Base-by-base conservation (phyloP, 1,140 invertebrate genomes). In the Myzus persicae region DNA sequence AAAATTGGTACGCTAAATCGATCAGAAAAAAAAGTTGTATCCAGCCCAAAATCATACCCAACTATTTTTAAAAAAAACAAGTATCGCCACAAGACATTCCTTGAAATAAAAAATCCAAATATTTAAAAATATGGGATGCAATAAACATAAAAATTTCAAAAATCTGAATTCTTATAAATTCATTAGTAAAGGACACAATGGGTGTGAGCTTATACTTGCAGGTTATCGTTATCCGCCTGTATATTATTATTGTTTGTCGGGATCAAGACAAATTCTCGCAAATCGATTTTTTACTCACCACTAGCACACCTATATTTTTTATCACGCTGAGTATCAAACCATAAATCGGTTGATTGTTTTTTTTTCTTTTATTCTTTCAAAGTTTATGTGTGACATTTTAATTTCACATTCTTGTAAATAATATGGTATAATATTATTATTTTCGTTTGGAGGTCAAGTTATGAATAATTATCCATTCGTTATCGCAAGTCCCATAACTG, bases 381-480 rank as follows among this genome's bases (percentile, higher is more conserved):
- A 67, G 31, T 76, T 76, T 18, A 76, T 76, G 59, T 76, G 59
- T 76, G 59, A 36, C 59, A 76, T 76, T 76, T 76, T 76, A 67
- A 76, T 76, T 76, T 76, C 14, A 76, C 59, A 76, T 76, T 76
- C 14, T 76, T 76, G 59, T 76, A 20, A 76, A 76, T 76, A 76
- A 76, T n/a, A 76, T 36, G 11, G 44, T 24, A 48, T 88, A 40
- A 40, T 40, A 84, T 31, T 88, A n/a, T 88, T 88, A 88, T 88
- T 88, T 48, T 88, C n/a, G 18, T 88, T 88, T 88, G n/a, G 44
- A 88, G 85, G 85, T 88, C 85, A 88, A 88, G n/a, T 48, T 18
- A 88, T 46, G 85, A 88, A 88, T 88, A 88, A 88, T 88, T 88
- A 88, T 88, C 44, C n/a, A n/a, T 88, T 88, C 44, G 85, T 88